A percentile compares a stretch with the other conserved stretches of the same genome.
Evolutionary conservation across 2,797 vertebrate genomes (phyloP).

Genomic region (Hyperoplus immaculatus): DNA sequence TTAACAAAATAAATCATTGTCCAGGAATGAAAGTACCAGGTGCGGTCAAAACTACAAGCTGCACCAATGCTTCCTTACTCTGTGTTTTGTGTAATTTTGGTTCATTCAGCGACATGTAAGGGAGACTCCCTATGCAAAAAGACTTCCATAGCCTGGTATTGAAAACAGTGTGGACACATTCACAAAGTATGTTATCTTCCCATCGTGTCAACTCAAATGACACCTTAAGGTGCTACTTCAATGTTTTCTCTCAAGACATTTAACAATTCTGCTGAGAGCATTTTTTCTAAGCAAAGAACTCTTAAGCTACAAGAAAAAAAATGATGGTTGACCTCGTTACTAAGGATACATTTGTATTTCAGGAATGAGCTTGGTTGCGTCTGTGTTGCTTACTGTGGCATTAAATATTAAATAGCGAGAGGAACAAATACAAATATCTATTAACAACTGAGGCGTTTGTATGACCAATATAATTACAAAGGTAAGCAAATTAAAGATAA

Average conservation of each 20-base stretch:
- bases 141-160: not conserved
- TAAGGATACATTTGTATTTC: not conserved
- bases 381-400: not conserved
- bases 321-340: not conserved
- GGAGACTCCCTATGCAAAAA: not conserved
- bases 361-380: not conserved
- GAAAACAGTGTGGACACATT: not conserved
- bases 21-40: not conserved
- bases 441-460: not conserved
- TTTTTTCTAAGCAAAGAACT: not conserved
- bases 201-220: not conserved
- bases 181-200: not conserved
- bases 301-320: not conserved
- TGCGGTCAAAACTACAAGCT: not conserved
- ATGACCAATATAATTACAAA: not conserved
- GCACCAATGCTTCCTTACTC: not conserved
- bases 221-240: not conserved
- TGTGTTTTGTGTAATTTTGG: not conserved
- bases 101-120: constrained; percentile 5
- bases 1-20: not conserved
- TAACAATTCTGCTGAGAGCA: not conserved
- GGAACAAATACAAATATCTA: not conserved
- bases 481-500: not conserved
- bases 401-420: not conserved
- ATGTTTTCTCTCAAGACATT: constrained; percentile 7